A percentile compares a stretch with the other conserved stretches of the same genome.
Evolutionary conservation across 2,888 invertebrate genomes (phyloP).

Genomic region (Clusia tigrina): DNA sequence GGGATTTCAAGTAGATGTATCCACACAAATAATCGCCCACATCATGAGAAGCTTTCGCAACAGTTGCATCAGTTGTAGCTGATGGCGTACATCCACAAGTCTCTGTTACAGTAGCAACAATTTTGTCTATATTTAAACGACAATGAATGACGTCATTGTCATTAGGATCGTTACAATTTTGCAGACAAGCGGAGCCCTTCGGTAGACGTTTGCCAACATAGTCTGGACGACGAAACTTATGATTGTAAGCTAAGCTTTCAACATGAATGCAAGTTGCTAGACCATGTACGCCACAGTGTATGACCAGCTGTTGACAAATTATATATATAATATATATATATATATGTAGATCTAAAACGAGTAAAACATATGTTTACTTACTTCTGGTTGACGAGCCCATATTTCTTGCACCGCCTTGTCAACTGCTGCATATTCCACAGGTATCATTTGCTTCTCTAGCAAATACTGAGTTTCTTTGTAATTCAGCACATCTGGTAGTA

Average conservation of each 20-base stretch:
- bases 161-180: conserved; percentile 38
- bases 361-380: conserved; percentile 61
- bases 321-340: background rate
- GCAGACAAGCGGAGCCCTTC: conserved; percentile 44
- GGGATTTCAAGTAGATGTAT: conserved; percentile 77
- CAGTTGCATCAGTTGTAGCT: conserved; percentile 15
- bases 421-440: conserved; percentile 74
- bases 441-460: conserved; percentile 68
- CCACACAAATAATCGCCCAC: conserved; percentile 76
- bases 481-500: conserved; percentile 64
- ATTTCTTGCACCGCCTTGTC: conserved; percentile 68
- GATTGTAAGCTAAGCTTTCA: conserved; percentile 62
- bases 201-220: conserved; percentile 50
- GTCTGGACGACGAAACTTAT: conserved; percentile 57
- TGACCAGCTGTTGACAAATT: conserved; percentile 52
- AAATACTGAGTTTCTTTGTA: conserved; percentile 63
- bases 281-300: conserved; percentile 63
- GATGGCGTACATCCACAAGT: conserved; percentile 46
- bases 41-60: conserved; percentile 49
- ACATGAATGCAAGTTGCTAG: conserved; percentile 53
- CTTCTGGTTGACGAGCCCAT: conserved; percentile 73
- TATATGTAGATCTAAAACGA: too few relatives aligned
- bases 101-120: conserved; percentile 57
- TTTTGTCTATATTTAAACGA: conserved; percentile 62
- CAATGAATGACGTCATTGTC: conserved; percentile 49